These are phyloP conservation scores for Syrphus vitripennis DNA, from an alignment of 2,888 invertebrate species.

Conservation along the genomic window DNA sequence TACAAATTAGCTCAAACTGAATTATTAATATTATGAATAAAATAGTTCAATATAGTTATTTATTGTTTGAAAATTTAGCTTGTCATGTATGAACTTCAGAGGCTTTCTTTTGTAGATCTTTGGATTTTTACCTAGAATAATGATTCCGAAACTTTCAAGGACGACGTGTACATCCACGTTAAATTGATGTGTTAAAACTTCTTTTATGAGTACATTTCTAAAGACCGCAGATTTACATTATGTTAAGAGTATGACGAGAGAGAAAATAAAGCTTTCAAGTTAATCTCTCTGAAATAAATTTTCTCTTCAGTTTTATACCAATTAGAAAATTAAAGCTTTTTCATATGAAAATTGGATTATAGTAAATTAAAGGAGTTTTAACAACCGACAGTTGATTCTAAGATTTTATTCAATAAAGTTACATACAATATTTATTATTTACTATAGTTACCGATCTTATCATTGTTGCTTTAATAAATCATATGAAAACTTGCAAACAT, in stretches of 20 bases:
- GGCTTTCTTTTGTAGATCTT: too few species aligned
- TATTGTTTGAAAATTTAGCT: background rate
- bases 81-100: background rate
- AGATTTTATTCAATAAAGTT: background rate
- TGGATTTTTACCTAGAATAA: background rate
- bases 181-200: background rate
- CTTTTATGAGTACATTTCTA: background rate
- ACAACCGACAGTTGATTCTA: background rate
- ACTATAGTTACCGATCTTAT: too few species aligned
- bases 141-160: background rate
- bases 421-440: too few species aligned
- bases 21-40: too few species aligned
- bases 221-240: background rate
- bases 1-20: too few species aligned
- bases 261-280: background rate
- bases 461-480: too few species aligned
- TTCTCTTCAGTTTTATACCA: constrained; percentile 13
- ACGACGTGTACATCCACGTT: background rate
- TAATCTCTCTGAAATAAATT: background rate
- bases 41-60: too few species aligned
- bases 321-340: background rate
- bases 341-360: background rate
- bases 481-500: too few species aligned
- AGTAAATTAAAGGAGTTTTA: background rate
- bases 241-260: background rate